Evolutionary conservation across 2,888 invertebrate species (phyloP), one percentile per base, ranked within the genome.

Genomic region (Belgica antarctica): DNA sequence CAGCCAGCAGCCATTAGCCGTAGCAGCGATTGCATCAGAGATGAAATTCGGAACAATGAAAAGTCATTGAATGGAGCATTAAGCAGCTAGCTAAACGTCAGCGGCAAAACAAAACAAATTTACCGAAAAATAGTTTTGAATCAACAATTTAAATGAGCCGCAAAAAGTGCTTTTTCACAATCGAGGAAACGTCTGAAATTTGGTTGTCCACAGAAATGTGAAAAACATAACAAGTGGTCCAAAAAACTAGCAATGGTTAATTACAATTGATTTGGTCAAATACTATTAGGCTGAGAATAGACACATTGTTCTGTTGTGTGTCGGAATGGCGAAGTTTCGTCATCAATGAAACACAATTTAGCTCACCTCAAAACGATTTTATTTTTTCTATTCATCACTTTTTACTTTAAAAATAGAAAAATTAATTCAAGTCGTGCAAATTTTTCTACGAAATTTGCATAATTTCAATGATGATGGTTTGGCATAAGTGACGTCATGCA

Each of bases 121-220:
- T 15, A 46, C 7, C 3, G 4, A 46, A 52, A 19, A 41, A 41
- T 12, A 24, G 19, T 15, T 36, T 17, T 10, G 47, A 65, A 66
- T 68, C 47, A 68, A 27, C 68, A 68, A 68, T 68, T 68, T 68
- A 57, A 68, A 68, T 68, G 52, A 68, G 57, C 52, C 68, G 31
- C 68, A 28, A 52, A 65, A 41, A 65, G n/a, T 34, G 22, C 28
- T 57, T 52, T 57, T 68, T 31, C 68, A 31, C 57, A 57, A 68
- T 34, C 4, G 12, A 66, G 52, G 52, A 66, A 66, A 66, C 17
- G n/a, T n/a, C n/a, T n/a, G n/a, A n/a, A n/a, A n/a, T n/a, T n/a
- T n/a, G n/a, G n/a, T n/a, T 52, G 52, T 52, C 24, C 24, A 22
- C 22, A 17, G 52, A 52, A 52, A 52, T 22, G 52, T 17, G 7